Base-by-base conservation (phyloP, 2,888 invertebrate species). In the Catocala fraxini region DNA sequence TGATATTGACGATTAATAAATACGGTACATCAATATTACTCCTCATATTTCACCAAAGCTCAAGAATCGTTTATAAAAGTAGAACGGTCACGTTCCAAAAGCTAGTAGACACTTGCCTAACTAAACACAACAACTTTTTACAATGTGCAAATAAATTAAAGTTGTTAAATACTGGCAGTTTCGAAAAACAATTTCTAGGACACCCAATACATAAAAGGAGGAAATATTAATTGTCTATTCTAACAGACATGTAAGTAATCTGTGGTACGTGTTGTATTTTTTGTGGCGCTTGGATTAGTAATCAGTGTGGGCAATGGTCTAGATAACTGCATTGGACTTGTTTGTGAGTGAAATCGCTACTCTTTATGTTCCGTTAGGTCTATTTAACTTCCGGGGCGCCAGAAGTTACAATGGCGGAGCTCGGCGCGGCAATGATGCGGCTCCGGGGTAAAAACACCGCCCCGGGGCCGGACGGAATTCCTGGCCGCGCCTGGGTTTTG, bases 61-160 rank as follows among this genome's bases (percentile, higher is more conserved):
- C 41, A 6, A 48, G 56, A 45, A 59, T 55, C 49, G 72, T 59
- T 56, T n/a, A 63, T 47, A 43, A 56, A 70, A 60, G 64, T 64
- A n/a, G 53, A 49, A 58, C 60, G 64, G 57, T 53, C 49, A 46
- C 64, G 68, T 72, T 49, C 9, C 10, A 13, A 39, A 46, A 59
- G 69, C 56, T 45, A 72, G 70, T 56, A 25, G 25, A 0, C 3
- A 47, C 64, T 70, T 60, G 45, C 52, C 45, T 57, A 58, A 53
- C 54, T 33, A 13, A 57, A 60, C 49, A 53, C 34, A 46, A 51
- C 13, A 12, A 9, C 51, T 4, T 15, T 2, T 15, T 45, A 34
- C 53, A 12, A 43, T 42, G 7, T 35, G 10, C 3, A 10, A 45
- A 45, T 45, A 45, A 10, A 53, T 53, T n/a, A 25, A 15, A 51